Conservation (phyloP, 1,140 invertebrate genomes). For the Drosophila chauvacae region DNA sequence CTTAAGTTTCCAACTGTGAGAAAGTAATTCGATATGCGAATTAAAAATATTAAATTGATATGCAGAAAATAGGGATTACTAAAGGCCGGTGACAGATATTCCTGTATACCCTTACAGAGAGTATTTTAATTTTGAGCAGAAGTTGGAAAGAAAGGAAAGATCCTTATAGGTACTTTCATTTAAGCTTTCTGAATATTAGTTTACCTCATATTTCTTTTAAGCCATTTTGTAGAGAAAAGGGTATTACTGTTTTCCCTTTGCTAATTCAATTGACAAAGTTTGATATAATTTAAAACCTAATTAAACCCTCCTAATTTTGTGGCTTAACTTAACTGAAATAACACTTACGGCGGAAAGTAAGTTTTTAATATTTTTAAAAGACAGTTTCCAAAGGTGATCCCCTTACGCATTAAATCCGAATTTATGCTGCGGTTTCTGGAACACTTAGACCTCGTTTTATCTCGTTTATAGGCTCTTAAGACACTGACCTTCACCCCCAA, state of each 20-base stretch:
- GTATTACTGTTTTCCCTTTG: no score
- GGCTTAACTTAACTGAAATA: neutral
- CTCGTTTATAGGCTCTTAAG: neutral
- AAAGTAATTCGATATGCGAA: slow-evolving; percentile 2
- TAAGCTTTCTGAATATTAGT: no score
- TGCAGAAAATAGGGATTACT: neutral
- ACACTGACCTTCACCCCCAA: slow-evolving; percentile 4
- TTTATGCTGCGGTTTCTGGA: neutral
- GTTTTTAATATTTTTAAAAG: neutral
- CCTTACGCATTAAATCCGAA: neutral
- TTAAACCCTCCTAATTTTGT: neutral
- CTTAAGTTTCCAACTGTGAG: no score
- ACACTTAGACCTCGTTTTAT: neutral
- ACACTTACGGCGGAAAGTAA: neutral
- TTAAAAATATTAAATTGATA: neutral
- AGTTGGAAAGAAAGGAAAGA: no score
- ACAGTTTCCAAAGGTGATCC: neutral
- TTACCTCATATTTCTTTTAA: no score
- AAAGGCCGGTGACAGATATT: no score
- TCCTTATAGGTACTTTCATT: no score
- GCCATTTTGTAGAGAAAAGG: no score
- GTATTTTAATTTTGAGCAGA: no score
- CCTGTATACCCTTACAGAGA: no score
- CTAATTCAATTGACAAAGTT: neutral
- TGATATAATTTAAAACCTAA: no score